Evolutionary conservation across 2,797 vertebrate species (phyloP).

Genomic region (Macropus fuliginosus): DNA sequence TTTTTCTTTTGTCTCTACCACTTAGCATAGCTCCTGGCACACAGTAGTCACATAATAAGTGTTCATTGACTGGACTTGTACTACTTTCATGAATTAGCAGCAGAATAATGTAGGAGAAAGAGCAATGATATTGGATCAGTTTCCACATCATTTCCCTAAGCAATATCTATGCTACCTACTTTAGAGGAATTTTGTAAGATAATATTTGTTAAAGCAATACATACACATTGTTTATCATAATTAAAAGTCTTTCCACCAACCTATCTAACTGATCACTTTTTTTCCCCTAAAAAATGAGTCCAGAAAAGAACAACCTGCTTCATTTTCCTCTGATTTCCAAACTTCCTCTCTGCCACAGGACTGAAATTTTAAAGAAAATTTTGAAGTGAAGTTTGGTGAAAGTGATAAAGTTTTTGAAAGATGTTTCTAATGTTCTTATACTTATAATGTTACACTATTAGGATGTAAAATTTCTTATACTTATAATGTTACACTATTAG

Average conservation of each 20-base stretch:
- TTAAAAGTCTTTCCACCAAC: neutral
- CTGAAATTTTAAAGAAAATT: too few relatives aligned
- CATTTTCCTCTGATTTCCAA: too few relatives aligned
- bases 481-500: neutral
- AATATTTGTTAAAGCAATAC: neutral
- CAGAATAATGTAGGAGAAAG: neutral
- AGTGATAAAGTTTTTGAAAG: too few relatives aligned
- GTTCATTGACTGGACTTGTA: neutral
- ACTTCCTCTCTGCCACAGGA: too few relatives aligned
- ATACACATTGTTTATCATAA: neutral
- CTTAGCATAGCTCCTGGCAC: too few relatives aligned
- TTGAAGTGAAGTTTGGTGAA: too few relatives aligned
- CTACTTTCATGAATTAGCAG: neutral
- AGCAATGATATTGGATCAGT: neutral
- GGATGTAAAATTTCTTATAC: too few relatives aligned
- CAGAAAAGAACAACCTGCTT: neutral
- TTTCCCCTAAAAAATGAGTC: rapidly evolving
- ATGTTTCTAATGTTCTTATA: too few relatives aligned
- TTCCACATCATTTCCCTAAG: neutral
- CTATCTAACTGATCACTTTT: neutral
- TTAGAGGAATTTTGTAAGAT: neutral
- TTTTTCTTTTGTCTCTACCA: too few relatives aligned
- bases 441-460: too few relatives aligned
- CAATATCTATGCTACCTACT: neutral
- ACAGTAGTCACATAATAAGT: neutral